A percentile compares a stretch with the other conserved stretches of the same genome.
Conservation (phyloP, 2,797 vertebrate genomes). For the Alcedo quadribrachys region DNA sequence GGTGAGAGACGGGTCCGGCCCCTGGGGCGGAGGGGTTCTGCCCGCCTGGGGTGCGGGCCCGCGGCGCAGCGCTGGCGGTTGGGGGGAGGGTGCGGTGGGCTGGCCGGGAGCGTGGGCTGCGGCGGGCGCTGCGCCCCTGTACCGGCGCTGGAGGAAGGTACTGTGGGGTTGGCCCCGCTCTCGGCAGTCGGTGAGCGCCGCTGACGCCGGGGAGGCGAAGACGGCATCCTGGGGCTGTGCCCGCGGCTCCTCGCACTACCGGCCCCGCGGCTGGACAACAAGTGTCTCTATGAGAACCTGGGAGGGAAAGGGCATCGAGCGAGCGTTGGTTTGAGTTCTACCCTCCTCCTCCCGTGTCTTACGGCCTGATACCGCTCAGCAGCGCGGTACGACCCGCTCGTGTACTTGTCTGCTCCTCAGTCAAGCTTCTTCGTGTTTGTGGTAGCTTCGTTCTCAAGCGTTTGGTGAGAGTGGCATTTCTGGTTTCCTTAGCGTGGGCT, state of each 20-base stretch:
- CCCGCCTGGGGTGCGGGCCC: neutral
- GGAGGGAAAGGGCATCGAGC: accelerated
- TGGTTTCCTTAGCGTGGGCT: accelerated
- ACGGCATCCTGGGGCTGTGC: neutral
- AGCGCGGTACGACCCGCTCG: neutral
- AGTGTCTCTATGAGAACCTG: neutral
- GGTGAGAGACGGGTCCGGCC: neutral
- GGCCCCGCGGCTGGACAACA: neutral
- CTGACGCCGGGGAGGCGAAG: neutral
- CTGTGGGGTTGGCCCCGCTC: neutral
- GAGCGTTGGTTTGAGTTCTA: accelerated
- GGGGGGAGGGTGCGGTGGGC: neutral
- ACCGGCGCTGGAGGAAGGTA: neutral
- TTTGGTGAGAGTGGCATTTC: accelerated
- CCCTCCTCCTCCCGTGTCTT: too few species aligned
- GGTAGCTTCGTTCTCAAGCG: accelerated
- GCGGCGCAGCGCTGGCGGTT: neutral
- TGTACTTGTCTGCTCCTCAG: neutral
- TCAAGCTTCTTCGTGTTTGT: neutral
- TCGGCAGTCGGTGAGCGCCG: neutral
- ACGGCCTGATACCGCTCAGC: neutral
- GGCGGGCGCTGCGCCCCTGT: neutral
- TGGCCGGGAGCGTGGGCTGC: neutral
- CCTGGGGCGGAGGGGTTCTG: neutral
- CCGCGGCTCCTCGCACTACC: neutral